These are phyloP conservation scores for Zapornia atra DNA, from an alignment of 2,113 vertebrate genomes.

Conservation along the genomic window DNA sequence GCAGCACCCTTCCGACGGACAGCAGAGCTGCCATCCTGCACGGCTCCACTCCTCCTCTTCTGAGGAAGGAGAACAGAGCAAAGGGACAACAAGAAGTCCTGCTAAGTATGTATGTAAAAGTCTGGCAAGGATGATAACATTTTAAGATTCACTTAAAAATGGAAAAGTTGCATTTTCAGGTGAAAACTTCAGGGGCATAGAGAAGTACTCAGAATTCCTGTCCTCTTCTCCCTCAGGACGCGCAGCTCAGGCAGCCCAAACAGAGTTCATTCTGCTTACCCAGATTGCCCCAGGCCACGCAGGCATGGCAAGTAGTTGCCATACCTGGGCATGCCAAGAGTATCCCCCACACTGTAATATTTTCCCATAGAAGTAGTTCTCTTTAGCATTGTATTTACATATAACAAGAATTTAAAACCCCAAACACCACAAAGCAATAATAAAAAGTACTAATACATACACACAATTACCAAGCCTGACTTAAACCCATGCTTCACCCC, in stretches of 20 bases:
- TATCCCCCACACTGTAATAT: background rate
- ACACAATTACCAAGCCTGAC: background rate
- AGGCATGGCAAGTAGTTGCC: background rate
- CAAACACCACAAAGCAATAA: background rate
- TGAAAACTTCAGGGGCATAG: background rate
- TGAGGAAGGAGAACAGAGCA: no score
- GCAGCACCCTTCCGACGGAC: background rate
- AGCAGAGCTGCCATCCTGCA: background rate
- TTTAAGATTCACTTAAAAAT: background rate
- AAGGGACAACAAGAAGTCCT: background rate
- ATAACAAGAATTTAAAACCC: background rate
- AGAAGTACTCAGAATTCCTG: fast-evolving
- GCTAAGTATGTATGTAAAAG: background rate
- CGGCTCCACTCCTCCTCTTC: fast-evolving
- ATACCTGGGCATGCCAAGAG: background rate
- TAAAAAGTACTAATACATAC: background rate
- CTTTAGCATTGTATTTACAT: background rate
- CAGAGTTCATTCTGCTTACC: background rate
- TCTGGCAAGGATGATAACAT: background rate
- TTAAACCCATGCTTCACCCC: background rate
- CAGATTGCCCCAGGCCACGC: background rate
- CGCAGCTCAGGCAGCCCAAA: background rate
- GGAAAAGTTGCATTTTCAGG: background rate
- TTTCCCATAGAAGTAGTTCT: background rate
- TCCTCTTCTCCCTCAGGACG: background rate